phyloP scores from a whole-genome alignment of 2,797 vertebrate species.

The Gymnoscopelus braueri region DNA sequence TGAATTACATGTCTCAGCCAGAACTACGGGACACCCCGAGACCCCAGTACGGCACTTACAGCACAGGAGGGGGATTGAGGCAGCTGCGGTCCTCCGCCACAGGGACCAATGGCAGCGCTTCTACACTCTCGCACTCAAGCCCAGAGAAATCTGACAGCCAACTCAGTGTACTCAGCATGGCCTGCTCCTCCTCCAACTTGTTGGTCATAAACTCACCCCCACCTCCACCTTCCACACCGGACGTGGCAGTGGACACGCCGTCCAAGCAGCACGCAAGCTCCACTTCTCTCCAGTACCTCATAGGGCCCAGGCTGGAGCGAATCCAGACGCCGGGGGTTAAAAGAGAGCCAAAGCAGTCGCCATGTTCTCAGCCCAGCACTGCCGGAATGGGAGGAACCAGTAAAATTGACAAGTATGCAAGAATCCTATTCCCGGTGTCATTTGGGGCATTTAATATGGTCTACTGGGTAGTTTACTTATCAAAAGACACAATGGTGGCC shows the following conservation, averaged over 20 bases:
- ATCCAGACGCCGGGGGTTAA: constrained; percentile 87
- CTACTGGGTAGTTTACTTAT: constrained; percentile 99
- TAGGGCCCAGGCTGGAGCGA: constrained; percentile 89
- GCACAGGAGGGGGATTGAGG: constrained; percentile 61
- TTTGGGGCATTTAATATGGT: constrained; percentile 99
- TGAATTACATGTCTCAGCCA: constrained; percentile 84
- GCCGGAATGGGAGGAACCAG: constrained; percentile 89
- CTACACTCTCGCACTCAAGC: constrained; percentile 85
- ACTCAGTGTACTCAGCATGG: constrained; percentile 82
- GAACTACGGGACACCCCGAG: constrained; percentile 80
- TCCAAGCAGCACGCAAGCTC: constrained; percentile 74
- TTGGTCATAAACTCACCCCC: constrained; percentile 80
- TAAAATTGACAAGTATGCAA: constrained; percentile 99
- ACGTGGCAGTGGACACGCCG: constrained; percentile 79
- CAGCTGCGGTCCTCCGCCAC: constrained; percentile 77
- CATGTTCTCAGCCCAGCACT: constrained; percentile 77
- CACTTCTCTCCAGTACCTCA: constrained; percentile 84
- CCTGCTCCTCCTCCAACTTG: constrained; percentile 79
- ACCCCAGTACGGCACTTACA: constrained; percentile 84
- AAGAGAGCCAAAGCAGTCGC: constrained; percentile 80
- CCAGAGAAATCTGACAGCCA: constrained; percentile 88
- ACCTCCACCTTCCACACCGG: constrained; percentile 83
- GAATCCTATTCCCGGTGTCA: constrained; percentile 97
- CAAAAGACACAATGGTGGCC: constrained; percentile 95
- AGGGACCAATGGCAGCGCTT: constrained; percentile 71